A percentile compares a stretch with the other conserved stretches of the same genome.
Evolutionary conservation across 2,113 vertebrate species (phyloP).

Genomic region (Lipophrys pholis): DNA sequence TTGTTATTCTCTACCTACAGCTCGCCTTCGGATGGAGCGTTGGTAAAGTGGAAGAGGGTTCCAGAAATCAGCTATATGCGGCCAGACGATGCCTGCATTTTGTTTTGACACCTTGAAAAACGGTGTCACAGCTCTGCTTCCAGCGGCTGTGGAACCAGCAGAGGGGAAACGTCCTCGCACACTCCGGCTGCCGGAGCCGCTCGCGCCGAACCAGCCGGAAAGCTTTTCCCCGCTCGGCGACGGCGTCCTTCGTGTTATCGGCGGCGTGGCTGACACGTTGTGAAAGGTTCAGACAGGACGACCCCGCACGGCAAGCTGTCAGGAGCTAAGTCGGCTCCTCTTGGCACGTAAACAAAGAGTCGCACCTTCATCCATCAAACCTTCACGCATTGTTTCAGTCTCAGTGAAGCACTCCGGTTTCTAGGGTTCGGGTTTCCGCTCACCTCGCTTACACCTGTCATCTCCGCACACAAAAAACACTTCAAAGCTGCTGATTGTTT

Average conservation of each 20-base stretch:
- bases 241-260: constrained; percentile 26
- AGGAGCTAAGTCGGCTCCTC: constrained; percentile 27
- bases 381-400: constrained; percentile 39
- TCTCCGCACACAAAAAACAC: constrained; percentile 31
- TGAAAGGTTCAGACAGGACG: constrained; percentile 33
- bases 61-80: not conserved
- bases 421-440: constrained; percentile 19
- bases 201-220: not conserved
- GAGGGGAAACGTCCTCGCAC: not conserved
- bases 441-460: constrained; percentile 40
- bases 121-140: not conserved
- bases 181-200: not conserved
- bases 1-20: not conserved
- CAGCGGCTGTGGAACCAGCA: not conserved
- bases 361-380: constrained; percentile 54
- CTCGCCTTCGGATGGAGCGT: not conserved
- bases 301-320: constrained; percentile 14
- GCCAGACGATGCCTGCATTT: not conserved
- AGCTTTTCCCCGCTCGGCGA: constrained; percentile 18
- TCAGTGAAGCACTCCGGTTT: constrained; percentile 10
- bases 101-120: constrained; percentile 6
- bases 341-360: constrained; percentile 50
- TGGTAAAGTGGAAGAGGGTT: not conserved
- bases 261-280: constrained; percentile 16
- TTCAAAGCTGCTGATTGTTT: constrained; percentile 29